phyloP scores from a whole-genome alignment of 2,113 vertebrate genomes.

The Leucosticte australis region DNA sequence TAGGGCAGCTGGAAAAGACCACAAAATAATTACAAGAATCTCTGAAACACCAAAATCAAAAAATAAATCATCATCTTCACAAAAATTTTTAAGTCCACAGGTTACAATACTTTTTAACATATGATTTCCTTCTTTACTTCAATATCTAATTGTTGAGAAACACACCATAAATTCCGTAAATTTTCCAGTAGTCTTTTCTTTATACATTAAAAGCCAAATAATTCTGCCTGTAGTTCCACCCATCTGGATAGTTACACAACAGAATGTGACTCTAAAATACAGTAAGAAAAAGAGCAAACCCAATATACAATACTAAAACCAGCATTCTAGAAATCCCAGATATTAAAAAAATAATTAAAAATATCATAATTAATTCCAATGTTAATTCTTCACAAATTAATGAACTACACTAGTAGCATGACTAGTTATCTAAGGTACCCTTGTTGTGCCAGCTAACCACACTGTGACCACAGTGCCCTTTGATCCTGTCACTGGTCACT shows the following conservation, averaged over 20 bases:
- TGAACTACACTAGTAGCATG: neutral
- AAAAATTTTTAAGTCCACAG: neutral
- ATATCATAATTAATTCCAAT: neutral
- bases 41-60: neutral
- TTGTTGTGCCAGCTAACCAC: constrained; percentile 64
- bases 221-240: neutral
- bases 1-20: neutral
- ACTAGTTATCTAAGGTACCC: neutral
- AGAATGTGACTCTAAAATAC: constrained; percentile 3
- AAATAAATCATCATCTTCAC: neutral
- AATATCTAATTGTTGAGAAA: neutral
- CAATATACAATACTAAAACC: neutral
- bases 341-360: neutral
- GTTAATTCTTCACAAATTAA: neutral
- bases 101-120: neutral
- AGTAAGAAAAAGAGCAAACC: neutral
- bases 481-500: constrained; percentile 69
- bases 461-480: constrained; percentile 58
- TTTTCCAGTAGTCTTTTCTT: neutral
- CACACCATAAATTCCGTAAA: neutral
- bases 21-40: neutral
- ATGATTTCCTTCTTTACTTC: neutral
- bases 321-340: neutral
- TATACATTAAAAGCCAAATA: constrained; percentile 10
- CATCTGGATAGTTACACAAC: neutral